Percentiles rank a stretch among this genome's conserved stretches.
phyloP scores from a whole-genome alignment of 2,888 invertebrate species.

The Mesochorus sp. region DNA sequence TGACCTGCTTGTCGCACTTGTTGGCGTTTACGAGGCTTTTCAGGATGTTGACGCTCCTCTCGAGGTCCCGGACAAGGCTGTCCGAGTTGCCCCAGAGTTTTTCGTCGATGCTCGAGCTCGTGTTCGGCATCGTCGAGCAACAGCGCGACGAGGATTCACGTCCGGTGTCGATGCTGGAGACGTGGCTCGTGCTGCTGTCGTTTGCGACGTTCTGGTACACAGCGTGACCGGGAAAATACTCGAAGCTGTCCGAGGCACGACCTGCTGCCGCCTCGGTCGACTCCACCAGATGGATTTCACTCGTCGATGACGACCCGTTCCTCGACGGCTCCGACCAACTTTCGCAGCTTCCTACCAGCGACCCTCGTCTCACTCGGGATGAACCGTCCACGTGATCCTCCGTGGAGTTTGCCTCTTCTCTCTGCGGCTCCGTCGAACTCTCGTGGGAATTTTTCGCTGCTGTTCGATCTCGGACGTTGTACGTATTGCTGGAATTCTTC shows the following conservation, averaged over 20 bases:
- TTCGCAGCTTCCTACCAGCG: conserved; percentile 77
- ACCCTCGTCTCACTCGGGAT: conserved; percentile 60
- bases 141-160: conserved; percentile 70
- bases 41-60: conserved; percentile 85
- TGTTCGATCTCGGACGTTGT: conserved; percentile 67
- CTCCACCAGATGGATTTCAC: conserved; percentile 31
- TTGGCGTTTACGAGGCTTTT: conserved; percentile 85
- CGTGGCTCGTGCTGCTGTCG: conserved; percentile 73
- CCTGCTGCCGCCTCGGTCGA: conserved; percentile 78
- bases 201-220: conserved; percentile 84
- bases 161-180: conserved; percentile 76
- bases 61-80: conserved; percentile 84
- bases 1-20: conserved; percentile 84
- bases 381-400: conserved; percentile 23
- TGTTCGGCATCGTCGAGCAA: conserved; percentile 79
- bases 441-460: neutral
- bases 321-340: conserved; percentile 71
- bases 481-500: conserved; percentile 74
- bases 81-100: conserved; percentile 81
- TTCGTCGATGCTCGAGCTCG: conserved; percentile 80
- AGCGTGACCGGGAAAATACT: conserved; percentile 84
- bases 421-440: neutral
- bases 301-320: conserved; percentile 65
- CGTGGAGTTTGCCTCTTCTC: no score
- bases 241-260: conserved; percentile 87